A percentile compares a stretch with the other conserved stretches of the same genome.
phyloP scores from a whole-genome alignment of 1,140 invertebrate genomes.

The Euschistus heros region DNA sequence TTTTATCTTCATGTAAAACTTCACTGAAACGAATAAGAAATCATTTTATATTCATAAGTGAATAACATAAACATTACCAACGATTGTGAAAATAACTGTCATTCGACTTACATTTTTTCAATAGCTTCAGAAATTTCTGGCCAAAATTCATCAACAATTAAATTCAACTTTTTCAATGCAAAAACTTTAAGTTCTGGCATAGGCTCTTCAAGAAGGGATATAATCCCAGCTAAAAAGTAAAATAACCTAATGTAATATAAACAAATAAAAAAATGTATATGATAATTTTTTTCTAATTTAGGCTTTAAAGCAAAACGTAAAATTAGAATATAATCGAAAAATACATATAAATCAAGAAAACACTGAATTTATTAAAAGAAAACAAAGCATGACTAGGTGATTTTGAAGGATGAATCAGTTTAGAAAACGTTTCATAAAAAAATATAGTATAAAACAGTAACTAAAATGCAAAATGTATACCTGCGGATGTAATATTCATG shows the following conservation, averaged over 20 bases:
- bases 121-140: slow-evolving; percentile 97
- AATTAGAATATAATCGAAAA: neutral
- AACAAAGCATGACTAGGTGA: slow-evolving; percentile 8
- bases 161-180: slow-evolving; percentile 78
- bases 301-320: neutral
- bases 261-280: slow-evolving; percentile 19
- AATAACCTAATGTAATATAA: neutral
- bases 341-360: slow-evolving; percentile 8
- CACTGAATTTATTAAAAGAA: slow-evolving; percentile 8
- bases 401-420: slow-evolving; percentile 18
- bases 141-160: slow-evolving; percentile 96
- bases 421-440: neutral
- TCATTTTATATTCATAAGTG: slow-evolving; percentile 11
- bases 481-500: slow-evolving; percentile 41
- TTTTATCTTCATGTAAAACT: slow-evolving; percentile 86
- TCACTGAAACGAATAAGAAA: slow-evolving; percentile 46
- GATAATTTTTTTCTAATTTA: neutral
- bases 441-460: slow-evolving; percentile 13
- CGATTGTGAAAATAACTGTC: neutral
- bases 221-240: slow-evolving; percentile 71
- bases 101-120: slow-evolving; percentile 72
- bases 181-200: slow-evolving; percentile 87
- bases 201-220: slow-evolving; percentile 89
- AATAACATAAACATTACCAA: neutral
- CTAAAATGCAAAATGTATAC: slow-evolving; percentile 29